phyloP scores from a whole-genome alignment of 2,797 vertebrate genomes.

The Melopsittacus undulatus region DNA sequence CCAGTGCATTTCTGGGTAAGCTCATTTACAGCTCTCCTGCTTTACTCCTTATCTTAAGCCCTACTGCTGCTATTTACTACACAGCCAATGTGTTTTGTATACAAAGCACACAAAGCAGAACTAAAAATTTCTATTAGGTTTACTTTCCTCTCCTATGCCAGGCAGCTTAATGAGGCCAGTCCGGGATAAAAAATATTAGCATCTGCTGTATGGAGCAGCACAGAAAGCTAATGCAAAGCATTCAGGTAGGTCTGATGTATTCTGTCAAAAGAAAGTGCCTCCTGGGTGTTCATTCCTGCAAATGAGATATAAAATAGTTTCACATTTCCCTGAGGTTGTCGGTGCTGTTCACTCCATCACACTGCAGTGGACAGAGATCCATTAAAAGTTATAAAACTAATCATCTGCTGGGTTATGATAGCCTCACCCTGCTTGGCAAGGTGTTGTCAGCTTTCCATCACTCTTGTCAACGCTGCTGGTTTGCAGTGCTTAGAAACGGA shows the following conservation, averaged over 20 bases:
- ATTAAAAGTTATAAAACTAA: conserved; percentile 47
- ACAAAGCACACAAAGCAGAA: neutral
- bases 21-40: neutral
- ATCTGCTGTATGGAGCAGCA: neutral
- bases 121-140: neutral
- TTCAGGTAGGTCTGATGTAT: conserved; percentile 32
- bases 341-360: neutral
- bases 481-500: neutral
- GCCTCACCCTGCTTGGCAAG: neutral
- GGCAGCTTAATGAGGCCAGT: conserved; percentile 40
- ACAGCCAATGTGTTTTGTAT: neutral
- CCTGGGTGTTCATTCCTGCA: conserved; percentile 43
- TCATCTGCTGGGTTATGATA: conserved; percentile 1
- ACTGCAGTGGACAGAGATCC: conserved; percentile 11
- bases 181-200: neutral
- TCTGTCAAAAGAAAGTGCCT: conserved; percentile 34
- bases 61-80: neutral
- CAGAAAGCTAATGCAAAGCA: neutral
- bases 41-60: neutral
- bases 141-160: neutral
- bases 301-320: conserved; percentile 48
- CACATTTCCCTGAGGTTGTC: neutral
- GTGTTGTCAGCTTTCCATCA: conserved; percentile 4
- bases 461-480: neutral
- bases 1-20: neutral